Evolutionary conservation across 1,140 invertebrate species (phyloP).

Genomic region (Drosophila seguyi): DNA sequence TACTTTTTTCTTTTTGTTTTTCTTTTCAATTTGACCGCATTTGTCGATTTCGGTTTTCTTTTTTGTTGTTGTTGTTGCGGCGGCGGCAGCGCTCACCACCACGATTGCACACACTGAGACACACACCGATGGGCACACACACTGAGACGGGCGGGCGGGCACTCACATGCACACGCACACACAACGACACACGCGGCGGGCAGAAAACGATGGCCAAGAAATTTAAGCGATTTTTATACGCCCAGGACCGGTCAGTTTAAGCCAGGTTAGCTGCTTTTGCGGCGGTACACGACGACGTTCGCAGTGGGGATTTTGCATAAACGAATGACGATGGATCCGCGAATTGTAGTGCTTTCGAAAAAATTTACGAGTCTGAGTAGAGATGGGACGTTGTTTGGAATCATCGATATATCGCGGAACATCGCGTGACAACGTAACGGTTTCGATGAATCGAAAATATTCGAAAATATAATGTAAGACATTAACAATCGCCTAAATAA

Average conservation of each 20-base stretch:
- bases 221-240: slow-evolving; percentile 1
- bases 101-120: slow-evolving; percentile 48
- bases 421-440: too few relatives aligned
- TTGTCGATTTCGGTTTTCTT: slow-evolving; percentile 75
- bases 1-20: slow-evolving; percentile 65
- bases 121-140: slow-evolving; percentile 39
- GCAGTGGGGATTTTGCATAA: slow-evolving; percentile 13
- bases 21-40: slow-evolving; percentile 81
- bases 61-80: slow-evolving; percentile 52
- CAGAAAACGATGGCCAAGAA: slow-evolving; percentile 8
- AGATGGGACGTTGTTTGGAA: neutral
- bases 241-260: slow-evolving; percentile 6
- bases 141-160: slow-evolving; percentile 46
- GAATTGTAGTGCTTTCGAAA: slow-evolving; percentile 18
- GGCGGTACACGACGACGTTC: slow-evolving; percentile 19
- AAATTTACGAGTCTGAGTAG: slow-evolving; percentile 6
- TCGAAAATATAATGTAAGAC: too few relatives aligned
- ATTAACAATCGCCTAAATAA: too few relatives aligned
- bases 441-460: neutral
- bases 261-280: slow-evolving; percentile 5
- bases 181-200: slow-evolving; percentile 47
- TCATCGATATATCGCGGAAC: too few relatives aligned
- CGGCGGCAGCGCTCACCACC: slow-evolving; percentile 60
- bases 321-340: slow-evolving; percentile 24
- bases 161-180: slow-evolving; percentile 39